Conservation (phyloP, 2,113 vertebrate species). For the Capreolus pygargus region DNA sequence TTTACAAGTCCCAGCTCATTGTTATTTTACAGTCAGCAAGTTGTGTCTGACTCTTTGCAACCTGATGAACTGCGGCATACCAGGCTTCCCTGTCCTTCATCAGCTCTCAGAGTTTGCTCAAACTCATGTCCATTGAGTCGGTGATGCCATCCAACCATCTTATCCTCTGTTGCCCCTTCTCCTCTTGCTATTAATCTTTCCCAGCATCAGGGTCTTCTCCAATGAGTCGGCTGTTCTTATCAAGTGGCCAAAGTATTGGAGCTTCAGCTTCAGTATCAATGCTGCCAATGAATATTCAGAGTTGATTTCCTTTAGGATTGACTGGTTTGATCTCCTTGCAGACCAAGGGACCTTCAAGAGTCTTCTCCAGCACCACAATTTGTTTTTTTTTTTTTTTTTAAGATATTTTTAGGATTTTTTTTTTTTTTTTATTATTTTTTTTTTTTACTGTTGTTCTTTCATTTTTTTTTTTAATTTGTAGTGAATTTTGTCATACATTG, state of each 20-base stretch:
- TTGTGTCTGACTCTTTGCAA: background rate
- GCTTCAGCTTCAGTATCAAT: background rate
- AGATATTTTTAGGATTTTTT: too few relatives aligned
- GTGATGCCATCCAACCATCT: background rate
- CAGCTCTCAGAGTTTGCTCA: background rate
- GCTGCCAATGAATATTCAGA: background rate
- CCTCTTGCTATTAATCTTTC: background rate
- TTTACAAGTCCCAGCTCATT: background rate
- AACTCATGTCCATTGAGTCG: background rate
- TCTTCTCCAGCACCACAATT: background rate
- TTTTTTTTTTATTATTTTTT: too few relatives aligned
- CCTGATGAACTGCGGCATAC: background rate
- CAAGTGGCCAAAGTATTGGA: background rate
- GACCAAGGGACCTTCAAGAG: background rate
- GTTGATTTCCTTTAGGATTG: background rate
- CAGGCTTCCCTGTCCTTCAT: background rate
- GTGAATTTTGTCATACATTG: too few relatives aligned
- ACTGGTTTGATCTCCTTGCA: background rate
- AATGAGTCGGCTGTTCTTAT: rapidly evolving
- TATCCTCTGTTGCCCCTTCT: background rate
- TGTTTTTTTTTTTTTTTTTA: too few relatives aligned
- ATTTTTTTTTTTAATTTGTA: too few relatives aligned
- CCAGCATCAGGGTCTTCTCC: background rate
- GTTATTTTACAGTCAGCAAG: background rate
- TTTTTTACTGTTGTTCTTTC: too few relatives aligned